Evolutionary conservation across 2,888 invertebrate species (phyloP).

Genomic region (Tipula lateralis): DNA sequence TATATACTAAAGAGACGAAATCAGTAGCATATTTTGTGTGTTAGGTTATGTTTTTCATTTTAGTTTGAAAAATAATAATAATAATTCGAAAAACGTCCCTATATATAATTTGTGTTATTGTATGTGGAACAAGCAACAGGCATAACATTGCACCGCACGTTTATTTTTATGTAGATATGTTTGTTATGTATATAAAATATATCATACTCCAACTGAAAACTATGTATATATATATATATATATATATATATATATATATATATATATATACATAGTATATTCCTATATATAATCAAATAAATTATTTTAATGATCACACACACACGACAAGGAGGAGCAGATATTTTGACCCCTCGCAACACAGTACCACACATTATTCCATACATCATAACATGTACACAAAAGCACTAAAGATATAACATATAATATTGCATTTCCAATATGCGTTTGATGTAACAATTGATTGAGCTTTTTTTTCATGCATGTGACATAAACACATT

Average conservation of each 20-base stretch:
- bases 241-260: background rate
- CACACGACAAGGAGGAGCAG: background rate
- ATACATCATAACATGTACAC: background rate
- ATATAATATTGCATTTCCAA: background rate
- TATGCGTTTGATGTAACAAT: background rate
- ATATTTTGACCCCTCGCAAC: background rate
- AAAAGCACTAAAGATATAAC: background rate
- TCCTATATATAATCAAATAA: background rate
- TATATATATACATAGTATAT: background rate
- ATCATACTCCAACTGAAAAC: background rate
- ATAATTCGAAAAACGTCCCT: background rate
- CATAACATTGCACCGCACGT: slow-evolving; percentile 12
- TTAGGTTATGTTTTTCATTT: background rate
- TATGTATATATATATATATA: no score
- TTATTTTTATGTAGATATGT: background rate
- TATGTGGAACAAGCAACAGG: slow-evolving; percentile 13
- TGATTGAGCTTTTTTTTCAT: background rate
- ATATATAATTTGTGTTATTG: background rate
- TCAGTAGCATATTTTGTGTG: background rate
- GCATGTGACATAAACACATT: background rate
- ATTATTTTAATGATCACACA: background rate
- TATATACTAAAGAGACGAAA: background rate
- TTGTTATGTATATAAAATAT: background rate
- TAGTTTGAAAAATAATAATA: background rate
- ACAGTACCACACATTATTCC: background rate